Base-by-base conservation (phyloP, 1,140 invertebrate species). In the Pseudoatta argentina region DNA sequence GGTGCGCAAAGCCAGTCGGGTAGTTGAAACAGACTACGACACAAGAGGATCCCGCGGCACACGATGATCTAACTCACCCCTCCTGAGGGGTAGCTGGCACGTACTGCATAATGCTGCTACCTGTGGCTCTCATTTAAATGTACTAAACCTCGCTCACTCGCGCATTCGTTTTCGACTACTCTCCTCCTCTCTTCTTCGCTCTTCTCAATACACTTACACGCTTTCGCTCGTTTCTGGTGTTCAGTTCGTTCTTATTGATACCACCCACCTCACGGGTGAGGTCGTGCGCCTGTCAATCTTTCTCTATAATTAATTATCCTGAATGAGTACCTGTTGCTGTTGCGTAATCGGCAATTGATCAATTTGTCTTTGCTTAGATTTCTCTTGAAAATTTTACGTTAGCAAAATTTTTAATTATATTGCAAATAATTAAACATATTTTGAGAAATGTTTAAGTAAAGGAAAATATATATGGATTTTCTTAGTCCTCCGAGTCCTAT, bases 81-180 rank as follows among this genome's bases (percentile, higher is more conserved):
- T 91, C 86, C 76, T 89, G 87, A 87, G 87, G 92, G 92, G 88
- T 88, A 87, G 88, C 87, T 93, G 91, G 92, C 89, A 93, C 91
- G 93, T 93, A 93, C 91, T 89, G 92, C 91, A 93, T 93, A 93
- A 93, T 93, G 87, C 90, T 92, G 89, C 93, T 94, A 94, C 93
- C 93, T 94, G 93, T 94, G 90, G 92, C 93, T 94, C 91, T 92
- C 91, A 94, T 94, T 94, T 93, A 91, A 94, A 94, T 93, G 92
- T 92, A 93, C 89, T 90, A 92, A 93, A 93, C 89, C 89, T 92
- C 87, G 64, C 77, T 86, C 64, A 53, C 64, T 71, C 73, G 61
- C 87, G 76, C 86, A n/a, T 44, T 66, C 77, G 48, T 78, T 76
- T 51, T 64, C 82, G 66, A n/a, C 72, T 64, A 30, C 71, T 63